Conservation (phyloP, 2,797 vertebrate species). For the Tachyglossus aculeatus region DNA sequence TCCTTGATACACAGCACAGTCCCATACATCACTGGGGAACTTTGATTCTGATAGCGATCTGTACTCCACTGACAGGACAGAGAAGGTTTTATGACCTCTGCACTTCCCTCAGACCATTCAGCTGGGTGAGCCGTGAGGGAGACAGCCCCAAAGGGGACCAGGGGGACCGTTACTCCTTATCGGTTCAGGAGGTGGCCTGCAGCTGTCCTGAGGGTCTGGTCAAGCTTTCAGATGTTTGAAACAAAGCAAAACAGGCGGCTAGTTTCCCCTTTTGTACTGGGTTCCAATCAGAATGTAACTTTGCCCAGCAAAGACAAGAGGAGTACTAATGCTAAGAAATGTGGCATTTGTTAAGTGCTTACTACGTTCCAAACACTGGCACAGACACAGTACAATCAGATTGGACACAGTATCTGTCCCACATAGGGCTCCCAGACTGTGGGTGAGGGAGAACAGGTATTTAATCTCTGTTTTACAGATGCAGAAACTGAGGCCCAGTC, state of each 20-base stretch:
- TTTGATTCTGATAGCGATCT: constrained; percentile 67
- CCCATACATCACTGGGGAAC: constrained; percentile 37
- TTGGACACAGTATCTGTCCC: too few species aligned
- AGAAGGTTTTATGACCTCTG: constrained; percentile 46
- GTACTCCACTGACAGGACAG: background rate
- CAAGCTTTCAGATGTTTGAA: background rate
- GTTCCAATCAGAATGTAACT: too few species aligned
- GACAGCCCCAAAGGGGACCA: constrained; percentile 14
- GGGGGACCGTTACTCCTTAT: background rate
- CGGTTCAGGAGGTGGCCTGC: background rate
- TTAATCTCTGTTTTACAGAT: too few species aligned
- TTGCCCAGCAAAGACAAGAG: too few species aligned
- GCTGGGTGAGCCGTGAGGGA: background rate
- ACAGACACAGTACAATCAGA: too few species aligned
- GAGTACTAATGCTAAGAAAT: too few species aligned
- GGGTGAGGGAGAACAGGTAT: too few species aligned
- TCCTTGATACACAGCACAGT: constrained; percentile 11
- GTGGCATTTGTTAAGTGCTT: too few species aligned
- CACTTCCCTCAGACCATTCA: constrained; percentile 31
- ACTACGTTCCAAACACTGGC: too few species aligned
- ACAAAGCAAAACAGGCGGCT: background rate
- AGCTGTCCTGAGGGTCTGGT: background rate
- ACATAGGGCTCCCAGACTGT: too few species aligned
- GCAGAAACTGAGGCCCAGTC: too few species aligned
- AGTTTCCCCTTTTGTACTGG: too few species aligned